Conservation (phyloP, 2,797 vertebrate species). For the Myotis planiceps region DNA sequence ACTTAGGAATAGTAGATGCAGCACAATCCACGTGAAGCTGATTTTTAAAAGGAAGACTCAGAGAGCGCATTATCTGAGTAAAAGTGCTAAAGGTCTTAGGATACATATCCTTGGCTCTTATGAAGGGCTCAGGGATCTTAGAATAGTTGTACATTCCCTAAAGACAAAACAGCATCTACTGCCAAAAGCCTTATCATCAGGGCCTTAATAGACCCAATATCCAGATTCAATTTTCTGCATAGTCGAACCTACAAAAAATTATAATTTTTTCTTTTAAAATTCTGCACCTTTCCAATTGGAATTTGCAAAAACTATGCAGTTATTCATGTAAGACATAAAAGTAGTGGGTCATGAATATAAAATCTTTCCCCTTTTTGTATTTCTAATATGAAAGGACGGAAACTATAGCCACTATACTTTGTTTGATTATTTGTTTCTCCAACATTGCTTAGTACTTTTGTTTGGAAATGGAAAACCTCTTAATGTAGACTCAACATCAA, state of each 20-base stretch:
- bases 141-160: background rate
- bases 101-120: background rate
- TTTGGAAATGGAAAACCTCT: conserved; percentile 5
- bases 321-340: background rate
- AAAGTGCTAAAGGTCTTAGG: background rate
- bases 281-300: background rate
- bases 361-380: background rate
- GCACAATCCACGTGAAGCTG: background rate
- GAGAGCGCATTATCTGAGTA: background rate
- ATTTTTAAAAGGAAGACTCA: background rate
- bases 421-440: background rate
- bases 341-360: background rate
- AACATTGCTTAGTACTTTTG: background rate
- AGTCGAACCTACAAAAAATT: background rate
- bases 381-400: background rate
- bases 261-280: background rate
- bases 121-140: background rate
- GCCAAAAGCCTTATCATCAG: conserved; percentile 58
- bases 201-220: background rate
- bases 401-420: background rate
- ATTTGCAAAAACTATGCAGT: background rate
- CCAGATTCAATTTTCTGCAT: background rate
- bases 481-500: background rate
- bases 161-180: conserved; percentile 66
- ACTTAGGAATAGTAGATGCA: background rate